Conservation (phyloP, 2,888 invertebrate genomes). For the Gymnoscelis rufifasciata region DNA sequence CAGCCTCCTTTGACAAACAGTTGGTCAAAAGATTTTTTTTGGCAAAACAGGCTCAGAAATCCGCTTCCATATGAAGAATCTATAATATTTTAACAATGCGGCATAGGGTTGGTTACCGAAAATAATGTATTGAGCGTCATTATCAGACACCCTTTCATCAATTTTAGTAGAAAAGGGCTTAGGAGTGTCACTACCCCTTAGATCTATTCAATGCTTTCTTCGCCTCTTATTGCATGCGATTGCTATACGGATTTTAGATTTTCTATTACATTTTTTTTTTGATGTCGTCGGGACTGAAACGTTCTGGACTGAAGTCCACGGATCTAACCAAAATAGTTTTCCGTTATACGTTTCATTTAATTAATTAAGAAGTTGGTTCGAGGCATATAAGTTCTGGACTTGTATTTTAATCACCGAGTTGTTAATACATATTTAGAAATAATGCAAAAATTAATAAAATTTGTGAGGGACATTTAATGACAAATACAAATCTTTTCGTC, state of each 20-base stretch:
- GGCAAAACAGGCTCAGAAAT: conserved; percentile 59
- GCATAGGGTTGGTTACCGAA: conserved; percentile 59
- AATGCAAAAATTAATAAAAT: too few relatives aligned
- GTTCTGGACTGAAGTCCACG: too few relatives aligned
- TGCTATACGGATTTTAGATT: conserved; percentile 28
- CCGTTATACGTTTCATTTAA: too few relatives aligned
- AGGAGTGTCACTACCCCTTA: conserved; percentile 68
- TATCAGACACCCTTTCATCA: conserved; percentile 71
- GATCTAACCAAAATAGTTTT: too few relatives aligned
- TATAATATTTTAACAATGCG: conserved; percentile 67
- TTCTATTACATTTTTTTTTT: too few relatives aligned
- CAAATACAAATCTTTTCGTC: conserved; percentile 10
- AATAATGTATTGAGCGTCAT: conserved; percentile 73
- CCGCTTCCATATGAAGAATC: conserved; percentile 66
- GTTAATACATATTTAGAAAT: too few relatives aligned
- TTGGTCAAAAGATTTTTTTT: conserved; percentile 74
- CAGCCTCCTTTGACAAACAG: conserved; percentile 71
- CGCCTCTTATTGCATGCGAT: conserved; percentile 29
- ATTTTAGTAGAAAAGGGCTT: conserved; percentile 73
- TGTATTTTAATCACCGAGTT: too few relatives aligned
- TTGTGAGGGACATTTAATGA: too few relatives aligned
- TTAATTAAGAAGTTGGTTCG: too few relatives aligned
- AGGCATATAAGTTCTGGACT: too few relatives aligned
- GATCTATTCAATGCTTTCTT: conserved; percentile 29
- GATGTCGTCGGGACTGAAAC: too few relatives aligned